A percentile compares a stretch with the other conserved stretches of the same genome.
phyloP scores from a whole-genome alignment of 2,113 vertebrate genomes.

The Ictalurus punctatus region DNA sequence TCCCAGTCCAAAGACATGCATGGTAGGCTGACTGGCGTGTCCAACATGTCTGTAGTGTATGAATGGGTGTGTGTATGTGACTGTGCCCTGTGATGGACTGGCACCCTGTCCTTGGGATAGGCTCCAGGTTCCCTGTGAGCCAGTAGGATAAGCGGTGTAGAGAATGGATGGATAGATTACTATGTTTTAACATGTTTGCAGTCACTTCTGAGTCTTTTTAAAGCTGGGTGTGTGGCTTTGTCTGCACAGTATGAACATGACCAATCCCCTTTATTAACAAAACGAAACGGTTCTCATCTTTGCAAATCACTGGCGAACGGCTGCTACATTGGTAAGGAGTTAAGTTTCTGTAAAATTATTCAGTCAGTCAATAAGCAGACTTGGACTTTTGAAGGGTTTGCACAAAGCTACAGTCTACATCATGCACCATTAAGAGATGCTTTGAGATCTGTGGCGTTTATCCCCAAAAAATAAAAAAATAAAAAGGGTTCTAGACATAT shows the following conservation, averaged over 20 bases:
- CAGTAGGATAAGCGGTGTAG: too few species aligned
- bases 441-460: background rate
- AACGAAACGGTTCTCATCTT: background rate
- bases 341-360: background rate
- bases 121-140: too few species aligned
- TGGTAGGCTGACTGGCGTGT: too few species aligned
- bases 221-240: background rate
- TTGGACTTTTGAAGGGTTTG: background rate
- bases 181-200: background rate
- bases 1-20: too few species aligned
- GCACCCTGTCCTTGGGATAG: too few species aligned
- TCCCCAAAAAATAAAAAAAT: background rate
- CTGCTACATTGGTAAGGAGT: too few species aligned
- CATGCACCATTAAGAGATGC: background rate
- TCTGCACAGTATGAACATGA: background rate
- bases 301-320: background rate
- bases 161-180: too few species aligned
- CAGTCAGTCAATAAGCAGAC: background rate
- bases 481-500: background rate
- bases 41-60: too few species aligned
- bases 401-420: background rate
- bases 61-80: too few species aligned
- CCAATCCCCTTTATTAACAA: background rate
- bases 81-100: too few species aligned
- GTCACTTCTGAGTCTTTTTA: background rate